A percentile compares a stretch with the other conserved stretches of the same genome.
phyloP scores from a whole-genome alignment of 2,113 vertebrate genomes.

The Pseudois nayaur region DNA sequence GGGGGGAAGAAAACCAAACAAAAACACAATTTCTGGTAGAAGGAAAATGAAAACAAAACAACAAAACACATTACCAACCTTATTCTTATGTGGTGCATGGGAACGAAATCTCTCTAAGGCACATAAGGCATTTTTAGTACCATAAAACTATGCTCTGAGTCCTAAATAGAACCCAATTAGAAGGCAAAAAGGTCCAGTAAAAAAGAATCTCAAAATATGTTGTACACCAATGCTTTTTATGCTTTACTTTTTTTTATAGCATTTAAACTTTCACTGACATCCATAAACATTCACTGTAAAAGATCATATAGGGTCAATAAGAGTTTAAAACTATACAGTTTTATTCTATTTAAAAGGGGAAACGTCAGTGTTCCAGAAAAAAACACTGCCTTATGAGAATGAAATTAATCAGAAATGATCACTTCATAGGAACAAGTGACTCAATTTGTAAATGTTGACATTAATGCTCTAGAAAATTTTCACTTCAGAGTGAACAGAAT shows the following conservation, averaged over 20 bases:
- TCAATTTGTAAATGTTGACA: constrained; percentile 70
- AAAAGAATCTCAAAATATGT: constrained; percentile 37
- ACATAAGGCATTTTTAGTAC: not conserved
- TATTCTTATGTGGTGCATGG: not conserved
- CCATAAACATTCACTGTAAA: constrained; percentile 51
- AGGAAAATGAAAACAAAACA: constrained; percentile 13
- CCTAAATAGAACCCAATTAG: not conserved
- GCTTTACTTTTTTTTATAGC: constrained; percentile 8
- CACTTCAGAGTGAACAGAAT: constrained; percentile 48
- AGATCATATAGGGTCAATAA: constrained; percentile 9
- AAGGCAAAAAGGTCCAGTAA: constrained; percentile 40
- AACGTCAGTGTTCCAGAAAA: not conserved
- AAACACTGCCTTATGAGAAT: constrained; percentile 42
- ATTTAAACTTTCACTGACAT: constrained; percentile 55
- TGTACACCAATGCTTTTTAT: constrained; percentile 17
- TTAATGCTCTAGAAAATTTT: constrained; percentile 43
- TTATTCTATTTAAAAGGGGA: constrained; percentile 24
- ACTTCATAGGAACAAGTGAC: constrained; percentile 41
- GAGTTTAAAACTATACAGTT: constrained; percentile 32
- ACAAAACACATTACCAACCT: not conserved
- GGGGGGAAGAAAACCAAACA: not conserved
- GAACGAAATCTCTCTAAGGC: not conserved
- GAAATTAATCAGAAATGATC: constrained; percentile 66
- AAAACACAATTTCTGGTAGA: not conserved
- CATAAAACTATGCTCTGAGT: not conserved